Percentiles rank a stretch among this genome's conserved stretches.
Evolutionary conservation across 2,888 invertebrate genomes (phyloP).

Genomic region (Chloroclysta siterata): DNA sequence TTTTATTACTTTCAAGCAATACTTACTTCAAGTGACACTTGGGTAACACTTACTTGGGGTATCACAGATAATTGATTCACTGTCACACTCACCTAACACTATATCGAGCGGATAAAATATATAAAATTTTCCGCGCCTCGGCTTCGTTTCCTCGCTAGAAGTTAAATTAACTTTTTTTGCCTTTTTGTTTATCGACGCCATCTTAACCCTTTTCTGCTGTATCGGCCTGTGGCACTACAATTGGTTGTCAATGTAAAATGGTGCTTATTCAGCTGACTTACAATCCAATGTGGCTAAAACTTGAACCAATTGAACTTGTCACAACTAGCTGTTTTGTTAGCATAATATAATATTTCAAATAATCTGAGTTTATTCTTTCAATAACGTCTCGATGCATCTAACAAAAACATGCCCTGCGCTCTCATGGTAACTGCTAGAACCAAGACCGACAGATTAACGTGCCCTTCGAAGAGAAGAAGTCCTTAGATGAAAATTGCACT

Average conservation of each 20-base stretch:
- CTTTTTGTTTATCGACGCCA: conserved; percentile 78
- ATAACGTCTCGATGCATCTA: too few relatives aligned
- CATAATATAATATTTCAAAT: too few relatives aligned
- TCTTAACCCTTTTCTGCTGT: conserved; percentile 76
- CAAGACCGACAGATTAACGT: too few relatives aligned
- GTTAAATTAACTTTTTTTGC: conserved; percentile 80
- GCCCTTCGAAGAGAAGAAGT: too few relatives aligned
- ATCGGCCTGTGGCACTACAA: conserved; percentile 53
- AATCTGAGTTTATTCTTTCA: too few relatives aligned
- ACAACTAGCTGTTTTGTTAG: too few relatives aligned
- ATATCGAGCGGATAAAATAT: conserved; percentile 49
- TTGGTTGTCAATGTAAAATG: not conserved
- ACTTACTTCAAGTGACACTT: too few relatives aligned
- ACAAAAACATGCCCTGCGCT: too few relatives aligned
- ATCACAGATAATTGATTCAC: conserved; percentile 48
- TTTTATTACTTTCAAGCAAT: too few relatives aligned
- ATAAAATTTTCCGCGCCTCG: conserved; percentile 60
- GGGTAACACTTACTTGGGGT: not conserved
- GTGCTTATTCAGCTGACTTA: not conserved
- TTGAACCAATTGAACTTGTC: not conserved
- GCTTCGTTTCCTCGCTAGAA: conserved; percentile 76
- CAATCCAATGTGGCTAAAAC: not conserved
- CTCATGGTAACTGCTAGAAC: too few relatives aligned
- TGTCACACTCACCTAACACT: conserved; percentile 47
- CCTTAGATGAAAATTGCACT: too few relatives aligned